Base-by-base conservation (phyloP, 2,113 vertebrate species). In the Coptodon bakossiorum region DNA sequence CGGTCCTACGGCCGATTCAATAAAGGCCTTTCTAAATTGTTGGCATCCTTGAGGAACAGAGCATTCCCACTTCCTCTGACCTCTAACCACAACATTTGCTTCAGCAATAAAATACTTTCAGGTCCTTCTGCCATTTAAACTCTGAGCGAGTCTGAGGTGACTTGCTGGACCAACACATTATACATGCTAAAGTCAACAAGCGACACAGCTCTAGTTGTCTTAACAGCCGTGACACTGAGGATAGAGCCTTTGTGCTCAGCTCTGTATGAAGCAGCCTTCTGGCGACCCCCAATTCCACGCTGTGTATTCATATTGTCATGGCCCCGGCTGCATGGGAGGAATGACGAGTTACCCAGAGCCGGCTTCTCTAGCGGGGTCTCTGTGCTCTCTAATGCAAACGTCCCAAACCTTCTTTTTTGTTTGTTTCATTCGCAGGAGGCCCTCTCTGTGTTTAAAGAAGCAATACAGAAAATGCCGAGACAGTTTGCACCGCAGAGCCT, bases 401-500 rank as follows among this genome's bases (percentile, higher is more conserved):
- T 50, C 87, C 79, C 83, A 83, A 85, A 59, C 85, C 66, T 59
- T 14, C 78, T 78, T 68, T 81, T 61, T 59, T 88, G 2, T 92
- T 73, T 82, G 45, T 86, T 80, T 94, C 81, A 17, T 94, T 93
- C 84, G 88, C 95, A 99, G 99, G 98, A 99, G 95, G 99, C 98
- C 80, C 96, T 99, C 87, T 93, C 85, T 1, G 97, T 98, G 85
- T 99, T 99, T 95, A 98, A 98, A 96, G 98, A 99, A 96, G 98
- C 99, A 89, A 96, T 98, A 95, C 97, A 98, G 96, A 99, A 99
- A 97, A 99, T 99, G 98, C 99, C 99, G 24, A 97, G 97, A 82
- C 98, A 99, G 79, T 99, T 99, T 97, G 98, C 98, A 87, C 98
- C 99, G 19, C 99, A 99, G 94, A 99, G 99, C 91, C 97, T 99